Conservation (phyloP, 1,140 invertebrate species). For the Maconellicoccus hirsutus region DNA sequence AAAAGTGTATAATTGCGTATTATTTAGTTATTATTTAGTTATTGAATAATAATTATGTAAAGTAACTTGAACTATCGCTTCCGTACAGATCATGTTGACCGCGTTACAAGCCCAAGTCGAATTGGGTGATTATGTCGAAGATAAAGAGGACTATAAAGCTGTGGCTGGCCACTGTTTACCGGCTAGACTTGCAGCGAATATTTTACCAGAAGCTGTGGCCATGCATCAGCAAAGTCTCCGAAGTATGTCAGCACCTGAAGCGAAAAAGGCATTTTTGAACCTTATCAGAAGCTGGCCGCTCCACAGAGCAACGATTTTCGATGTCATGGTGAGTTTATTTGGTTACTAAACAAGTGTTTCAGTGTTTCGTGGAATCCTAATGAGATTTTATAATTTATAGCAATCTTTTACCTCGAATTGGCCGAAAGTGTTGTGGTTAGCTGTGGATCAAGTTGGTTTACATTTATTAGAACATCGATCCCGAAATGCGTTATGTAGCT, state of each 20-base stretch:
- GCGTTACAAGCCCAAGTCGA: constrained; percentile 88
- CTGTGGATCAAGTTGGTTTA: constrained; percentile 84
- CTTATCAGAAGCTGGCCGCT: constrained; percentile 86
- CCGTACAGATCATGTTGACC: constrained; percentile 73
- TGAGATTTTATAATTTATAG: constrained; percentile 37
- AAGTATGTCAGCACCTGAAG: constrained; percentile 70
- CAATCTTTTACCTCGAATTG: constrained; percentile 94
- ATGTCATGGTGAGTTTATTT: constrained; percentile 63
- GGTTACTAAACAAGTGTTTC: not conserved
- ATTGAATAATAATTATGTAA: too few relatives aligned
- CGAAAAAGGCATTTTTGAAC: constrained; percentile 88
- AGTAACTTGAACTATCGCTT: too few relatives aligned
- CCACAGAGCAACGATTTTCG: constrained; percentile 84
- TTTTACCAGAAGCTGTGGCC: constrained; percentile 64
- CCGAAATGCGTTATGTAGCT: constrained; percentile 74
- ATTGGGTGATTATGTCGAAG: constrained; percentile 64
- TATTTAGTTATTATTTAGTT: too few relatives aligned
- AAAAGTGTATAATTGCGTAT: too few relatives aligned
- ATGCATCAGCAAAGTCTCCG: constrained; percentile 77
- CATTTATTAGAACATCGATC: constrained; percentile 80
- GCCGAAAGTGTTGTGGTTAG: constrained; percentile 80
- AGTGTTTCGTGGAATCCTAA: not conserved
- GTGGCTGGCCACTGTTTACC: constrained; percentile 73
- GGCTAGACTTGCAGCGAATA: constrained; percentile 55
- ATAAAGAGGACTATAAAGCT: constrained; percentile 54